Percentiles rank a stretch among this genome's conserved stretches.
These are phyloP conservation scores for Gopherus flavomarginatus DNA, from an alignment of 2,113 vertebrate species.

Conservation along the genomic window DNA sequence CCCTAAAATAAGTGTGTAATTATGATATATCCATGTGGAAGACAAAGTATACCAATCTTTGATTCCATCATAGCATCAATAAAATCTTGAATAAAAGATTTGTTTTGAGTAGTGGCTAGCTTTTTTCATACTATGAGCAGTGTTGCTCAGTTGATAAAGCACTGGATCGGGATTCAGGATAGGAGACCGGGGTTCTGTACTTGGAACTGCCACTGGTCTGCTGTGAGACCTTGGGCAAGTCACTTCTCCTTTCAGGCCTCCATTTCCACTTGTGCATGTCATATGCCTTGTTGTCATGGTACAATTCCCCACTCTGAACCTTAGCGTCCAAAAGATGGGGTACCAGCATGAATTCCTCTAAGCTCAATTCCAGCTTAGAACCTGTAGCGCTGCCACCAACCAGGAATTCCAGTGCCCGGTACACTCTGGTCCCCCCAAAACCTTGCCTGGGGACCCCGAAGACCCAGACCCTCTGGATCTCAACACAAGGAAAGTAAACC, in stretches of 20 bases:
- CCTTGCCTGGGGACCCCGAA: no score
- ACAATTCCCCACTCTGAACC: no score
- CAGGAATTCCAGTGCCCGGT: no score
- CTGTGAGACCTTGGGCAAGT: neutral
- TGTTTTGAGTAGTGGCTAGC: neutral
- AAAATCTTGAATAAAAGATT: neutral
- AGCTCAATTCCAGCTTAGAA: no score
- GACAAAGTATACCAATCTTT: neutral
- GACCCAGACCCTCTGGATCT: no score
- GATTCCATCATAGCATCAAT: neutral
- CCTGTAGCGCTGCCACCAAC: no score
- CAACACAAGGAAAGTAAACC: no score
- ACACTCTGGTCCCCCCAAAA: no score
- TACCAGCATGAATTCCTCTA: no score
- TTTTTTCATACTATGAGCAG: neutral
- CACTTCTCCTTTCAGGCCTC: neutral
- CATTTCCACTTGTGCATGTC: neutral
- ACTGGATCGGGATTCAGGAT: neutral
- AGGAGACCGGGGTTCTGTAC: neutral
- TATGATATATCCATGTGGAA: neutral
- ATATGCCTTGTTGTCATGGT: neutral
- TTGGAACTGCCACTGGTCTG: accelerated
- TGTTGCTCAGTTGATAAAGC: neutral
- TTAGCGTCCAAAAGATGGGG: no score
- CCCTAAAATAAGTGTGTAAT: neutral